Base-by-base conservation (phyloP, 2,888 invertebrate genomes). In the Drosophila melanocephala region DNA sequence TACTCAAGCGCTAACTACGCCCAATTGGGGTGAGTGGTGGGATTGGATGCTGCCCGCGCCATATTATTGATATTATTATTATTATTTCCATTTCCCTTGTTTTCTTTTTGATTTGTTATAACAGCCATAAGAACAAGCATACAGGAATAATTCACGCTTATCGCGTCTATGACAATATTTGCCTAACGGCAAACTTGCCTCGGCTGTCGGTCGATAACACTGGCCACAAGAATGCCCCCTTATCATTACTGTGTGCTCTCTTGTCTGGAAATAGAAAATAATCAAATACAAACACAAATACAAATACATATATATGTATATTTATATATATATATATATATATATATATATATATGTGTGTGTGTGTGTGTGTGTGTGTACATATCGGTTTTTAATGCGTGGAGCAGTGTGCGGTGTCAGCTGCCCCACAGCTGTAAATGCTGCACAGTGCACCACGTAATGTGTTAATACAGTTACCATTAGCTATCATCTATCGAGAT, bases 1-100 rank as follows among this genome's bases (percentile, higher is more conserved):
- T 99, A 64, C 94, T 99, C 44, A 98, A 97, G 92, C 96, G 95
- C 94, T 96, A 83, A 74, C 3, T 19, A 47, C 35, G 35, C 26
- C 30, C 26, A 56, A 26, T 39, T 56, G 55, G 50, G 74, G 81
- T 80, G 65, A 72, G 79, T 73, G 44, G 14, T 37, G 37, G 37
- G 37, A 37, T 61, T 50, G 30, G 33, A 51, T 61, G 53, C 69
- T 53, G 70, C 26, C 30, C 47, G 53, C 37, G 37, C 30, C 42
- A 47, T 50, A 30, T 37, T 69, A 66, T 69, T 79, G 75, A 78
- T 75, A 64, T 71, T 33, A 56, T 52, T 33, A 56, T 26, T 33
- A 6, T 47, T 16, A 16, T 33, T 22, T 59, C 14, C 35, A 35
- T 35, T 35, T 35, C 39, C 26, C 10, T 30, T n/a, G 26, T 47